Evolutionary conservation across 2,113 vertebrate genomes (phyloP).

Genomic region (Gnathonemus echidnorhynchus): DNA sequence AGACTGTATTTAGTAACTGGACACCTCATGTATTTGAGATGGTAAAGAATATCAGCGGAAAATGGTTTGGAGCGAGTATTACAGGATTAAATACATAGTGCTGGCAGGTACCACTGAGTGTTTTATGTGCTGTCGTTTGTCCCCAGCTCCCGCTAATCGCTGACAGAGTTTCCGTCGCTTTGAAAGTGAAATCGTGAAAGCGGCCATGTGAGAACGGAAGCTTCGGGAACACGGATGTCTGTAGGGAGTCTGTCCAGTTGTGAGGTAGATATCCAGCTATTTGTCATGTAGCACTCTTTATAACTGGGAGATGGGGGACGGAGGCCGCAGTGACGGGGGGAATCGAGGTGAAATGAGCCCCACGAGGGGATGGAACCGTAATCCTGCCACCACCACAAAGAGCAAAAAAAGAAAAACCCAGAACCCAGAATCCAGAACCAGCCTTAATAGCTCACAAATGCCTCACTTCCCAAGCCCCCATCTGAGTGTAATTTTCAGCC

Average conservation of each 20-base stretch:
- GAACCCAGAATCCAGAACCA: constrained; percentile 10
- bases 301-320: neutral
- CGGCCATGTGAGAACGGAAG: neutral
- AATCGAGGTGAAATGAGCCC: neutral
- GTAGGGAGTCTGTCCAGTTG: neutral
- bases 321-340: neutral
- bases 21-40: neutral
- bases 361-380: neutral
- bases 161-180: neutral
- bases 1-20: neutral
- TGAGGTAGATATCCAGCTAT: neutral
- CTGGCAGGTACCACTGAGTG: neutral
- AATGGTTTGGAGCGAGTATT: neutral
- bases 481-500: constrained; percentile 69
- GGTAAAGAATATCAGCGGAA: neutral
- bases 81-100: neutral
- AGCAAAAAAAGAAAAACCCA: neutral
- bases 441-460: constrained; percentile 66
- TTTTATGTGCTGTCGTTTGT: neutral
- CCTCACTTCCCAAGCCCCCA: constrained; percentile 53
- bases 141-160: neutral
- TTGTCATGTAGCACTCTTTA: neutral
- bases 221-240: neutral
- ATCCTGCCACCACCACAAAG: constrained; percentile 26
- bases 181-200: neutral